Percentiles rank a stretch among this genome's conserved stretches.
These are phyloP conservation scores for Helarctos malayanus DNA, from an alignment of 2,797 vertebrate genomes.

Conservation along the genomic window DNA sequence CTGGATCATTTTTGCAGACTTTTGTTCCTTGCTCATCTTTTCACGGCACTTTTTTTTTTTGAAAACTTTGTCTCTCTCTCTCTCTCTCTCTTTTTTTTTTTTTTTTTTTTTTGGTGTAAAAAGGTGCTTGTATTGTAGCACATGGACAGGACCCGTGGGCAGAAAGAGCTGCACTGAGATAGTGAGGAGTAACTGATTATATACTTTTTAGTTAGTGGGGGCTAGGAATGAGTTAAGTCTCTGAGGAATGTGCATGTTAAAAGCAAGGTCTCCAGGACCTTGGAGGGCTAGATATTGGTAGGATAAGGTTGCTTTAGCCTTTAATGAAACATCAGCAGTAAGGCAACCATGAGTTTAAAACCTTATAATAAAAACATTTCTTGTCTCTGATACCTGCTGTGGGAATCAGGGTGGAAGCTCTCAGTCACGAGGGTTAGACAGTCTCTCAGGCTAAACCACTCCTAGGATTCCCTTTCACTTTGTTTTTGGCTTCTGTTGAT, in stretches of 20 bases:
- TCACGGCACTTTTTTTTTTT: not conserved
- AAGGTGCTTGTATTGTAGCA: not conserved
- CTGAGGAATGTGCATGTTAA: not conserved
- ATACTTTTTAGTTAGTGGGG: not conserved
- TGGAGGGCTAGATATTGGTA: not conserved
- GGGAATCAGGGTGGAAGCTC: not conserved
- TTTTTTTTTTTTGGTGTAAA: not conserved
- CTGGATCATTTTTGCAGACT: constrained; percentile 16
- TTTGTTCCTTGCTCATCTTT: not conserved
- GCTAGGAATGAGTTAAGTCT: not conserved
- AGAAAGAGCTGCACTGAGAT: not conserved
- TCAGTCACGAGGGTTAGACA: not conserved
- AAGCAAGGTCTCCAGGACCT: not conserved
- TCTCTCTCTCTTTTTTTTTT: not conserved
- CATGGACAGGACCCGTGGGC: not conserved
- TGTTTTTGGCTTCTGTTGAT: not conserved
- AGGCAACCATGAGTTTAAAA: not conserved
- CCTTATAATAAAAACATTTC: not conserved
- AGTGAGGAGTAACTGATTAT: not conserved
- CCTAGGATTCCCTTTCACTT: not conserved
- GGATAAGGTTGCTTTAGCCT: not conserved
- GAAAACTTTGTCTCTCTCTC: too few relatives aligned
- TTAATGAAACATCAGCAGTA: not conserved
- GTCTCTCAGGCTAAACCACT: not conserved
- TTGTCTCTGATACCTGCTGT: not conserved